A percentile compares a stretch with the other conserved stretches of the same genome.
These are phyloP conservation scores for Turritopsis rubra DNA, from an alignment of 30 jellyfish, hydroid and myxozoan genomes.

Conservation along the genomic window DNA sequence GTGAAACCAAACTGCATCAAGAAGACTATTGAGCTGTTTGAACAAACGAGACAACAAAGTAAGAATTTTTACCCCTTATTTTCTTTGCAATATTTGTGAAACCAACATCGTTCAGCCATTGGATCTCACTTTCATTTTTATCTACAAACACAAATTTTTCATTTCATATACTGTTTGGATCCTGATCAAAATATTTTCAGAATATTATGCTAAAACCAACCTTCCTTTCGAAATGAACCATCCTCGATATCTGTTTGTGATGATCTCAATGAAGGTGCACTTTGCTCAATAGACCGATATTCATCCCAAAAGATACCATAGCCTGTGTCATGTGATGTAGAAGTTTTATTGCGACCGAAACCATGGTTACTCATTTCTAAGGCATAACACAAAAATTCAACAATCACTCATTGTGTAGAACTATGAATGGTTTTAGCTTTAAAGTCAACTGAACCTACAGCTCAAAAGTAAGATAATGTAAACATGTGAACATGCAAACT, in stretches of 20 bases:
- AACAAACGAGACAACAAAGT: not conserved
- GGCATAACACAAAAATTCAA: not conserved
- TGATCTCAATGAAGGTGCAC: not conserved
- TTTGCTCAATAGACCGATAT: slow-evolving; percentile 57
- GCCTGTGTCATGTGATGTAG: slow-evolving; percentile 12
- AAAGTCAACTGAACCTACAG: not conserved
- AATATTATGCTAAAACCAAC: not conserved
- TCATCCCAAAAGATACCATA: slow-evolving; percentile 89
- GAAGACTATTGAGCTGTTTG: not conserved
- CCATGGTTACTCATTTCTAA: not conserved
- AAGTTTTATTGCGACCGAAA: not conserved
- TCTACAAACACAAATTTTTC: slow-evolving; percentile 2
- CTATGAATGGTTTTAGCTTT: not conserved
- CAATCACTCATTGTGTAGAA: not conserved
- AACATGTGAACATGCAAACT: no score
- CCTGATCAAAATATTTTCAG: not conserved
- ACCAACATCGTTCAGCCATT: slow-evolving; percentile 90
- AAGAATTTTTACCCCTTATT: slow-evolving; percentile 43
- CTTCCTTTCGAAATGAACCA: slow-evolving; percentile 16
- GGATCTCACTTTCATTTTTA: slow-evolving; percentile 45
- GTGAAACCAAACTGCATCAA: no score
- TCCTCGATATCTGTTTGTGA: slow-evolving; percentile 22
- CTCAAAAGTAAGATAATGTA: no score
- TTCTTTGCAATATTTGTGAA: slow-evolving; percentile 58
- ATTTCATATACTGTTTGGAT: not conserved